These are phyloP conservation scores for Amia ocellicauda DNA, from an alignment of 2,113 vertebrate species.

Conservation along the genomic window DNA sequence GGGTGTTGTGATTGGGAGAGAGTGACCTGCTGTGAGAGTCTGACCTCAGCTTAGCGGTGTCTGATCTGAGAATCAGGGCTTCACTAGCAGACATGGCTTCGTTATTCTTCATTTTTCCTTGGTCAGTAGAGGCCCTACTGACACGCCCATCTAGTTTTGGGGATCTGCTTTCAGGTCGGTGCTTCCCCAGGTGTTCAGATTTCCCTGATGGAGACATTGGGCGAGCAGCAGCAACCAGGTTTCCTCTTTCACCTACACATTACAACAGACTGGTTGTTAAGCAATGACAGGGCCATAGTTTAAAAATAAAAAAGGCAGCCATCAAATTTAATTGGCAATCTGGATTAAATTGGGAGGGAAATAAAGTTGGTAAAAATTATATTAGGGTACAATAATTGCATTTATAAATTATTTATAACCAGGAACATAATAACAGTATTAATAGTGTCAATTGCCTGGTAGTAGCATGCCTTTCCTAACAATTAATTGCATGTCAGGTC, in stretches of 20 bases:
- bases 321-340: too few relatives aligned
- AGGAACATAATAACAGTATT: too few relatives aligned
- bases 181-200: constrained; percentile 73
- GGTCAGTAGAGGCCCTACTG: constrained; percentile 74
- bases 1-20: constrained; percentile 95
- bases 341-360: too few relatives aligned
- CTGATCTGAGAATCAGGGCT: constrained; percentile 87
- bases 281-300: background rate
- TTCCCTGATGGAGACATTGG: constrained; percentile 75
- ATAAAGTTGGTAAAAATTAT: too few relatives aligned
- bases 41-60: constrained; percentile 87
- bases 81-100: constrained; percentile 86
- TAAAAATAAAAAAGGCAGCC: too few relatives aligned
- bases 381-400: too few relatives aligned
- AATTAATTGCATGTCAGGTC: too few relatives aligned
- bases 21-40: constrained; percentile 95
- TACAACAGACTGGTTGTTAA: constrained; percentile 41
- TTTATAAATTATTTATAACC: too few relatives aligned
- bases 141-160: constrained; percentile 80
- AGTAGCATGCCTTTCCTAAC: too few relatives aligned
- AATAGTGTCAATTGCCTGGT: too few relatives aligned
- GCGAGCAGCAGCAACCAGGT: constrained; percentile 69
- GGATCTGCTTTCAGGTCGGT: constrained; percentile 78
- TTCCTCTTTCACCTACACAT: constrained; percentile 82
- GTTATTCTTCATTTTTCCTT: constrained; percentile 74